Base-by-base conservation (phyloP, 2,113 vertebrate genomes). In the Machaerirhynchus nigripectus region DNA sequence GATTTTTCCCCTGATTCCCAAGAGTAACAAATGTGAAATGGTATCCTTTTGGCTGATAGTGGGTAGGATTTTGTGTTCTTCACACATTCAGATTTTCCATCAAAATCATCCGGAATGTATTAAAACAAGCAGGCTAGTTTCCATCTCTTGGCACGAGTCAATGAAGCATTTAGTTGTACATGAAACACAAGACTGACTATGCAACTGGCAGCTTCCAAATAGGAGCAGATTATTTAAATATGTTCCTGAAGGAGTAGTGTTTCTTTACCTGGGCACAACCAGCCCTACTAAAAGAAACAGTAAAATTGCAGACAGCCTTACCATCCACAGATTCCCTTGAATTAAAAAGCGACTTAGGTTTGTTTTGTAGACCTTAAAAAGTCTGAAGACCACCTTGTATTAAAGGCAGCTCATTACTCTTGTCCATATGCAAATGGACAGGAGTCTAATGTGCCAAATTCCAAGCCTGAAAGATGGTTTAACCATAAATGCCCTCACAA, bases 61-160 rank as follows among this genome's bases (percentile, higher is more conserved):
- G 15, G 71, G 71, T 35, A 85, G 46, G 78, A 80, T 94, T 50
- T 89, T 84, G 37, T 85, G 37, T 80, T 85, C 91, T 85, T 93
- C 65, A 90, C 60, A 74, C 47, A 40, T 87, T 83, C 59, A 74
- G 59, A 83, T 87, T 76, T 90, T 90, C 55, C 27, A 96, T 65
- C 52, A 76, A 85, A 83, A 79, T 57, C 37, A 85, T 71, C 70
- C 89, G 46, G 85, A 88, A 89, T 64, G 24, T 61, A 83, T 84
- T 85, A 93, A 91, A 93, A 91, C 47, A 90, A 56, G 55, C 28
- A 81, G 44, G 87, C n/a, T 57, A 70, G 44, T 86, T 93, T 95
- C 75, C 47, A 70, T 67, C 75, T 84, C 90, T 57, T 90, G 87
- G 75, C 33, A 91, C 1, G 23, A 94, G 47, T 82, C 74, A 79